These are phyloP conservation scores for Eupithecia pulchellata DNA, from an alignment of 2,888 invertebrate species.

Conservation along the genomic window DNA sequence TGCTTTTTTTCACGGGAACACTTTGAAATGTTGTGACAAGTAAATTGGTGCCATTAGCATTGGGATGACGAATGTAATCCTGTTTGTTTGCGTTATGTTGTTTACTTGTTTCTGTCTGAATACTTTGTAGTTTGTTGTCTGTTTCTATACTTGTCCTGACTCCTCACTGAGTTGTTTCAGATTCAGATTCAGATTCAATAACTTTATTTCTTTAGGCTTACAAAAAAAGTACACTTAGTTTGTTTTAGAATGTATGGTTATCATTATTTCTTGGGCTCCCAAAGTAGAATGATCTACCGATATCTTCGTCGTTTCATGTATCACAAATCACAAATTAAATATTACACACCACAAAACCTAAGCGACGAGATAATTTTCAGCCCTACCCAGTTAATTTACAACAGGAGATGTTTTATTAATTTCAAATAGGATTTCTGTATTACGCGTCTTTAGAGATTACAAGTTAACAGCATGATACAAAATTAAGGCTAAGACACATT, in stretches of 20 bases:
- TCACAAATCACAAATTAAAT: neutral
- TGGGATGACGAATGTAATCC: conserved; percentile 11
- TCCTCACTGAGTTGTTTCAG: neutral
- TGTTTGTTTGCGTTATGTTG: conserved; percentile 11
- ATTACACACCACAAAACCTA: neutral
- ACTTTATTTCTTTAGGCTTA: too few species aligned
- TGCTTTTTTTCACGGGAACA: conserved; percentile 22
- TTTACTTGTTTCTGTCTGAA: neutral
- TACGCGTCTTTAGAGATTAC: neutral
- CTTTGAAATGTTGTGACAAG: conserved; percentile 25
- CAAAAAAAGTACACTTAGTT: too few species aligned
- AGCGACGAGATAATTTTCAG: neutral
- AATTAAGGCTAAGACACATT: conserved; percentile 8
- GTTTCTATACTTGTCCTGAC: neutral
- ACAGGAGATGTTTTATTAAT: neutral
- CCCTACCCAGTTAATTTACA: neutral
- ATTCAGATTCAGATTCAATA: too few species aligned
- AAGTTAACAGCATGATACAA: neutral
- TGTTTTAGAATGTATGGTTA: too few species aligned
- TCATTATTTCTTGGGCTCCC: neutral
- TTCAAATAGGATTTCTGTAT: neutral
- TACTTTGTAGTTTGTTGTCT: conserved; percentile 4
- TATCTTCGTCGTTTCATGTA: neutral
- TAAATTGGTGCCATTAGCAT: conserved; percentile 18
- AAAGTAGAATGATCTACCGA: neutral